These are phyloP conservation scores for Coilia nasus DNA, from an alignment of 2,797 vertebrate genomes.

Conservation along the genomic window DNA sequence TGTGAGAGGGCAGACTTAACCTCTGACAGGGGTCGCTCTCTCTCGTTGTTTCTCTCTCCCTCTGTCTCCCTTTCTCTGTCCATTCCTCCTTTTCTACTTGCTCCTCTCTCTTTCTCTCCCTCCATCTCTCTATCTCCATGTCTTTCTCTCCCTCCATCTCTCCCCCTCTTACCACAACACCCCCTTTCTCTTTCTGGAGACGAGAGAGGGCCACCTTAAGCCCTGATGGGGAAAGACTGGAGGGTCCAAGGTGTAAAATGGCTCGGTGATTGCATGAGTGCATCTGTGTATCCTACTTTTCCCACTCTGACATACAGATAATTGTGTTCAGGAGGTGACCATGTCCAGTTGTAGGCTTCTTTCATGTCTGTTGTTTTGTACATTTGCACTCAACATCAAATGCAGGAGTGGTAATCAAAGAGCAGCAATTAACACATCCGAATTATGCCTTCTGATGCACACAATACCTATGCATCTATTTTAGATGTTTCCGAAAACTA, in stretches of 20 bases:
- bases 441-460: neutral
- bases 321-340: neutral
- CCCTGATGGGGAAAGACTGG: neutral
- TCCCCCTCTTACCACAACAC: too few species aligned
- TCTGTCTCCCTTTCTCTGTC: neutral
- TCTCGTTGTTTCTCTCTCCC: conserved; percentile 24
- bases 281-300: conserved; percentile 19
- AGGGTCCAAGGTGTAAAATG: neutral
- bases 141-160: too few species aligned
- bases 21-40: neutral
- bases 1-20: conserved; percentile 27
- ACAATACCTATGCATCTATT: neutral
- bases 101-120: conserved; percentile 28
- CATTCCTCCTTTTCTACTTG: too few species aligned
- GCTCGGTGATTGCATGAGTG: neutral
- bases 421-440: neutral
- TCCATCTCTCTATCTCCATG: neutral
- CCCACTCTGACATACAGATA: neutral
- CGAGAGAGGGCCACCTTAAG: too few species aligned
- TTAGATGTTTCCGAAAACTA: neutral
- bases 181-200: too few species aligned
- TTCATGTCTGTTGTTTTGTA: conserved; percentile 6
- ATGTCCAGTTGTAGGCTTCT: neutral
- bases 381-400: neutral
- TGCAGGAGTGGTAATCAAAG: neutral